Percentiles rank a stretch among this genome's conserved stretches.
These are phyloP conservation scores for Coptodon rendalli DNA, from an alignment of 2,113 vertebrate species.

Conservation along the genomic window DNA sequence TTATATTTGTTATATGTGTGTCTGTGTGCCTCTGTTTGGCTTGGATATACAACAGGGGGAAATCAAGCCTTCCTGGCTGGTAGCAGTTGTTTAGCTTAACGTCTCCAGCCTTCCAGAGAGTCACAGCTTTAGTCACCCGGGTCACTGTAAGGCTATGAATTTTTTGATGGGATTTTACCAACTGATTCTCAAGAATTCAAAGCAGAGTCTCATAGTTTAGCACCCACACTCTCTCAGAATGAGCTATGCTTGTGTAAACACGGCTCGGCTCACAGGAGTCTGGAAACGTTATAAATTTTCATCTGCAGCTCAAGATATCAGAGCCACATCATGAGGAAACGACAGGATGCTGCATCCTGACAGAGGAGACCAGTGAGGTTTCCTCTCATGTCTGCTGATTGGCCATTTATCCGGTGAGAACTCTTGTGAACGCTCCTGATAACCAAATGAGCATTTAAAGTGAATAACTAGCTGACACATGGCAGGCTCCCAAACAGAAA, in stretches of 20 bases:
- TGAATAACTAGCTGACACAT: slow-evolving; percentile 46
- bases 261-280: slow-evolving; percentile 67
- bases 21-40: slow-evolving; percentile 34
- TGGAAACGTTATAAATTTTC: slow-evolving; percentile 74
- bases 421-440: slow-evolving; percentile 40
- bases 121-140: slow-evolving; percentile 72
- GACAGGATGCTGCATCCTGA: slow-evolving; percentile 18
- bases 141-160: slow-evolving; percentile 75
- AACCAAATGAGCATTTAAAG: slow-evolving; percentile 48
- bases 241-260: slow-evolving; percentile 87
- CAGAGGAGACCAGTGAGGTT: slow-evolving; percentile 7
- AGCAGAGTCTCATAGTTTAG: not conserved
- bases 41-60: slow-evolving; percentile 23
- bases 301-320: slow-evolving; percentile 72
- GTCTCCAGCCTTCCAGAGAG: slow-evolving; percentile 26
- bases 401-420: slow-evolving; percentile 29
- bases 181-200: slow-evolving; percentile 59
- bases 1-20: not conserved
- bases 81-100: slow-evolving; percentile 67
- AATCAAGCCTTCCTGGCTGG: slow-evolving; percentile 59
- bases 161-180: slow-evolving; percentile 70
- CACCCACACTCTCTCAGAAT: slow-evolving; percentile 18
- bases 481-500: slow-evolving; percentile 18
- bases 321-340: slow-evolving; percentile 65
- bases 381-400: slow-evolving; percentile 19